These are phyloP conservation scores for Cyclura pinguis DNA, from an alignment of 2,797 vertebrate species.

Conservation along the genomic window DNA sequence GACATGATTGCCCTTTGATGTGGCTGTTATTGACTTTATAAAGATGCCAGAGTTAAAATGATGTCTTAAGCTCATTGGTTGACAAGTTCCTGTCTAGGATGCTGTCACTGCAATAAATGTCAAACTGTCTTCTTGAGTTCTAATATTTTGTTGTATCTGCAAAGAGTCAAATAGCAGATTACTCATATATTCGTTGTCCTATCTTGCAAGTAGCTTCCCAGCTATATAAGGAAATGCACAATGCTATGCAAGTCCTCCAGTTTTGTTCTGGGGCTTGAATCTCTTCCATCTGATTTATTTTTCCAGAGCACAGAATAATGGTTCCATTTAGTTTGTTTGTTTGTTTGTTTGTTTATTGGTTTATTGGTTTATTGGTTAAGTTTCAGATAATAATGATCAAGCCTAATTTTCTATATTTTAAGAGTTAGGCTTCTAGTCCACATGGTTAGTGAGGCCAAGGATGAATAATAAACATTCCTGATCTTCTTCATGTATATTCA, in stretches of 20 bases:
- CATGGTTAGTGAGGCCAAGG: background rate
- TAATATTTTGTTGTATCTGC: slow-evolving; percentile 48
- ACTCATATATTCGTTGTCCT: slow-evolving; percentile 47
- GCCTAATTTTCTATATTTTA: background rate
- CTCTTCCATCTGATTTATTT: background rate
- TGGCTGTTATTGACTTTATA: slow-evolving; percentile 82
- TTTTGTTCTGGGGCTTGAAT: background rate
- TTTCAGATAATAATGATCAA: background rate
- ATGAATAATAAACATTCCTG: background rate
- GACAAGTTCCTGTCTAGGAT: slow-evolving; percentile 73
- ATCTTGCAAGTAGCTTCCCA: slow-evolving; percentile 8
- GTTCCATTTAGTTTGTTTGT: too few relatives aligned
- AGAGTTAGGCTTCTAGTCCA: background rate
- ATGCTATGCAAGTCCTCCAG: background rate
- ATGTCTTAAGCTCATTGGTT: slow-evolving; percentile 78
- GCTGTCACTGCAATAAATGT: slow-evolving; percentile 78
- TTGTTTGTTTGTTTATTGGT: too few relatives aligned
- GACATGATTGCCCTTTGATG: slow-evolving; percentile 83
- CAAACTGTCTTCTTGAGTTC: slow-evolving; percentile 68
- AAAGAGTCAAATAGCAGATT: slow-evolving; percentile 47
- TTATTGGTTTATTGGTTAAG: too few relatives aligned
- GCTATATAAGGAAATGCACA: slow-evolving; percentile 5
- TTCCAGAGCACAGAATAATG: background rate
- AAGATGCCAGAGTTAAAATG: slow-evolving; percentile 82
- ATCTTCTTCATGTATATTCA: background rate